These are phyloP conservation scores for Petrophora chlorosata DNA, from an alignment of 2,888 invertebrate genomes.

Conservation along the genomic window DNA sequence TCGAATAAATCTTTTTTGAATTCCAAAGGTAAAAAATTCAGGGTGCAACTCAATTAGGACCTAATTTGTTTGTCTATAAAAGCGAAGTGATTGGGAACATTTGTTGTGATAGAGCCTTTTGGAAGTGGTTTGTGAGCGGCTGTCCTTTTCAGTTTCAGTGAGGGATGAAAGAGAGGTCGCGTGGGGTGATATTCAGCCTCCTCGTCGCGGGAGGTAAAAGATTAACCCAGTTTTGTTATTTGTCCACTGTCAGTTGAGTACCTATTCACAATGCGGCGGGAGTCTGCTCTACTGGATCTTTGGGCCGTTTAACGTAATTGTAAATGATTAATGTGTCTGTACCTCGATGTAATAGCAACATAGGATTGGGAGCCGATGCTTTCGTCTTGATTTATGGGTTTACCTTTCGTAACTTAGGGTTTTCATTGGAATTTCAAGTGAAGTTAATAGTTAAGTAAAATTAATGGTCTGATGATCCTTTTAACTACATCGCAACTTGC, in stretches of 20 bases:
- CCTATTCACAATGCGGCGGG: constrained; percentile 80
- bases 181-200: constrained; percentile 74
- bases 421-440: constrained; percentile 41
- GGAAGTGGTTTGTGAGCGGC: constrained; percentile 43
- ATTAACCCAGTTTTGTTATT: constrained; percentile 84
- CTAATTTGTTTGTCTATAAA: constrained; percentile 46
- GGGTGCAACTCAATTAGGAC: constrained; percentile 51
- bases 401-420: constrained; percentile 50
- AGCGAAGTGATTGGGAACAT: constrained; percentile 37
- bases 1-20: constrained; percentile 71
- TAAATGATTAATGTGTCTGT: constrained; percentile 80
- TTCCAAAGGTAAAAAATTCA: constrained; percentile 72
- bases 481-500: no score
- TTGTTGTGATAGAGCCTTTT: constrained; percentile 55
- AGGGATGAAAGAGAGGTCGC: constrained; percentile 58
- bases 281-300: constrained; percentile 75
- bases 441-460: constrained; percentile 22
- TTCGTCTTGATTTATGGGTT: constrained; percentile 70
- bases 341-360: constrained; percentile 69
- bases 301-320: constrained; percentile 81
- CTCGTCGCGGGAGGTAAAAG: constrained; percentile 77
- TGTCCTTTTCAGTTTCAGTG: constrained; percentile 69
- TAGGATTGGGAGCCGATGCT: constrained; percentile 70
- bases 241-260: constrained; percentile 84
- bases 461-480: constrained; percentile 1